Evolutionary conservation across 2,797 vertebrate species (phyloP).

Genomic region (Chloroceryle amazona): DNA sequence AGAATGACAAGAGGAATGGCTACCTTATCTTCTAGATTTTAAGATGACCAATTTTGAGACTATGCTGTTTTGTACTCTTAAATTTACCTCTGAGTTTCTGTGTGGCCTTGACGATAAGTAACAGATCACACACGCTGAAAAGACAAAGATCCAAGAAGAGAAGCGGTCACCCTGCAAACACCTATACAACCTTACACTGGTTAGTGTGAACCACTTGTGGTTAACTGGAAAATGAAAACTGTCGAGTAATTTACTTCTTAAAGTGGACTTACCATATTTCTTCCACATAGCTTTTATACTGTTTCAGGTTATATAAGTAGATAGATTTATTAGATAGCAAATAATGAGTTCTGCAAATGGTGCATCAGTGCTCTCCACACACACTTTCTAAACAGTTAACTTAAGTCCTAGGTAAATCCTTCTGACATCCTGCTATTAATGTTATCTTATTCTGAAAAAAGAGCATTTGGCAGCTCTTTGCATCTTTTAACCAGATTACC

Average conservation of each 20-base stretch:
- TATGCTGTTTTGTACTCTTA: background rate
- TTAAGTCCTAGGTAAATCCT: background rate
- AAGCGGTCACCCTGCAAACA: background rate
- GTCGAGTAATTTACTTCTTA: background rate
- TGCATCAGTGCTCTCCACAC: background rate
- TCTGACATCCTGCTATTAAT: background rate
- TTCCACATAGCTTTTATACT: accelerated
- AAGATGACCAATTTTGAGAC: background rate
- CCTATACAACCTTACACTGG: background rate
- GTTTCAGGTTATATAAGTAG: background rate
- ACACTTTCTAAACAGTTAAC: background rate
- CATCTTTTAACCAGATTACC: background rate
- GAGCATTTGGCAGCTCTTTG: background rate
- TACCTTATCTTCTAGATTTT: background rate
- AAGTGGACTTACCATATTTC: background rate
- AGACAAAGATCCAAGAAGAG: background rate
- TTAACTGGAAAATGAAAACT: background rate
- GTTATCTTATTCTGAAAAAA: background rate
- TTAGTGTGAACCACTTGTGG: too few species aligned
- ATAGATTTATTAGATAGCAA: background rate
- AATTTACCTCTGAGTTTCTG: background rate
- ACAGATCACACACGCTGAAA: background rate
- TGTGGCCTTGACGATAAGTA: background rate
- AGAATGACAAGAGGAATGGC: background rate
- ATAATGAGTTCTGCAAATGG: background rate